Conservation (phyloP, 2,797 vertebrate genomes). For the Malacoctenus gilli region DNA sequence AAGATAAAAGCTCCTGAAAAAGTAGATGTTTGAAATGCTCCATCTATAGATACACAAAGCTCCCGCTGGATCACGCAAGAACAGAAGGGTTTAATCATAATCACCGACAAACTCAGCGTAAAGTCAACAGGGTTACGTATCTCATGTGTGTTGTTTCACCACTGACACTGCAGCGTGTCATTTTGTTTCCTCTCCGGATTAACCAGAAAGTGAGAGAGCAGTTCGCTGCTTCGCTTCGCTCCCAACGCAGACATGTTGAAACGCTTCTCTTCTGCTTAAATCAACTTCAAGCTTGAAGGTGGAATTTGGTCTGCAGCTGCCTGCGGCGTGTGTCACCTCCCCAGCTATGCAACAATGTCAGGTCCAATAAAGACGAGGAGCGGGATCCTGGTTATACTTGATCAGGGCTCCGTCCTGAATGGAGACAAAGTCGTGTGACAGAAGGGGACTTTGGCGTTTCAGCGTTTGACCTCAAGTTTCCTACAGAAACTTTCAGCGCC, state of each 20-base stretch:
- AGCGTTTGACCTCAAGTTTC: neutral
- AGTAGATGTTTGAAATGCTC: too few relatives aligned
- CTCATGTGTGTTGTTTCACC: neutral
- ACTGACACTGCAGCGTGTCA: too few relatives aligned
- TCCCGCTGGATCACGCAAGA: too few relatives aligned
- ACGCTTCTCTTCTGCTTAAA: constrained; percentile 58
- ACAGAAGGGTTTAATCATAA: too few relatives aligned
- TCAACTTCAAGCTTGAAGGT: constrained; percentile 52
- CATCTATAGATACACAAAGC: too few relatives aligned
- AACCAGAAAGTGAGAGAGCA: constrained; percentile 5
- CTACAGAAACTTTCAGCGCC: too few relatives aligned
- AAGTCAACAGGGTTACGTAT: too few relatives aligned
- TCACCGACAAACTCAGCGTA: too few relatives aligned
- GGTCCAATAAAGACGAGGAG: constrained; percentile 14
- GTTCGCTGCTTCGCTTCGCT: constrained; percentile 1
- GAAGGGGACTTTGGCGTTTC: neutral
- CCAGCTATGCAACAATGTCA: constrained; percentile 38
- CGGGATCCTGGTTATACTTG: constrained; percentile 22
- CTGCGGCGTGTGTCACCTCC: constrained; percentile 55
- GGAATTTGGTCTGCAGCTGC: constrained; percentile 63
- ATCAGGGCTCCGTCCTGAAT: neutral
- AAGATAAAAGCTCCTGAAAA: too few relatives aligned
- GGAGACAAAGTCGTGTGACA: neutral
- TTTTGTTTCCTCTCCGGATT: constrained; percentile 11
- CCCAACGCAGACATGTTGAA: constrained; percentile 60